These are phyloP conservation scores for Ascidia mentula DNA, from an alignment of 23 tunicate genomes.

Conservation along the genomic window DNA sequence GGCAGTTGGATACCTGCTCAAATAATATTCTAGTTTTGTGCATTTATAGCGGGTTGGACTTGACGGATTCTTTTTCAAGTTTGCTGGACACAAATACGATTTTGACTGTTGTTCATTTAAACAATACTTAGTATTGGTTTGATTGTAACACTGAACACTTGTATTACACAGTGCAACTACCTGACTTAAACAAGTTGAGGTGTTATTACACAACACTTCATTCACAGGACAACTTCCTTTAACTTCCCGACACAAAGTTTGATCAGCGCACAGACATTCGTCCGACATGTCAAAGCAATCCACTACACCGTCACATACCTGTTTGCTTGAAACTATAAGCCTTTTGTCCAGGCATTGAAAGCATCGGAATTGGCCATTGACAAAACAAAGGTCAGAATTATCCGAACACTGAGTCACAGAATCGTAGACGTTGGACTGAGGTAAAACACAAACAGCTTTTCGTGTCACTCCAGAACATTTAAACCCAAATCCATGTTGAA, in stretches of 20 bases:
- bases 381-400: constrained; percentile 7
- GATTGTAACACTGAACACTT: neutral
- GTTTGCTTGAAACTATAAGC: neutral
- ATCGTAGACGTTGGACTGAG: constrained; percentile 13
- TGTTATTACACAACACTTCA: neutral
- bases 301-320: constrained; percentile 9
- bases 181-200: neutral
- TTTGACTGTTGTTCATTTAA: neutral
- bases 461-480: neutral
- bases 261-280: neutral
- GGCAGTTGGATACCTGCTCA: no score
- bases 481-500: neutral
- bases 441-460: constrained; percentile 4
- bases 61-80: neutral
- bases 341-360: constrained; percentile 8
- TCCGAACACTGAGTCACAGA: constrained; percentile 9
- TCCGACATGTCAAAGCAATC: constrained; percentile 18
- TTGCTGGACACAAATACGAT: neutral
- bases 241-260: neutral
- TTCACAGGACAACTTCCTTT: neutral
- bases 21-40: no score
- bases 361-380: neutral
- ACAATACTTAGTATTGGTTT: neutral
- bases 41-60: no score
- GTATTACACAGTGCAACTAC: neutral